Evolutionary conservation across 2,888 invertebrate genomes (phyloP), one percentile per base, ranked within the genome.

Genomic region (Tiphia femorata): DNA sequence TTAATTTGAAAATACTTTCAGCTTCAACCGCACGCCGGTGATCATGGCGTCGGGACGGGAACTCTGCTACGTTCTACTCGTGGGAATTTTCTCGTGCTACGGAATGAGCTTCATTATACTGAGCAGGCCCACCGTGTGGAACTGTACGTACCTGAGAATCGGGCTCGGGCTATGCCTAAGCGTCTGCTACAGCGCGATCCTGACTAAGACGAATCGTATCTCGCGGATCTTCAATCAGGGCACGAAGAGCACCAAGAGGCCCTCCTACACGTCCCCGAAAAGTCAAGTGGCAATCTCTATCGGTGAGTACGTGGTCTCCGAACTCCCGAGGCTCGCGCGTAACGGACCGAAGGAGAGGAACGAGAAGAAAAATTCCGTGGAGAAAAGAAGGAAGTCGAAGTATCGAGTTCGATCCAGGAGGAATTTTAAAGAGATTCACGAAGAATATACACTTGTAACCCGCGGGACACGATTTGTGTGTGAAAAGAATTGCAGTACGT

Each of bases 11-110:
- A 6, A 25, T 29, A 21, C 12, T 38, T 42, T 8, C 65, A 84
- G 84, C 54, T 84, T 77, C 67, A 85, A 85, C 65, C 84, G 84
- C 42, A 92, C 92, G 0, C 92, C 92, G 0, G 86, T 92, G 27
- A 91, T 92, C 58, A 92, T 92, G 87, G 93, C 93, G 1, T 91
- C 91, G 0, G 92, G 92, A 0, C 85, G 92, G 8, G 93, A 93
- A 75, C 84, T 93, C 6, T 92, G 92, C 80, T 92, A 92, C 79
- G 89, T 92, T 10, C 86, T 93, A 27, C 84, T 92, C n/a, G 84
- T 86, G 52, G 92, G 92, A 8, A 89, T 92, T 59, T 81, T 90
- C 17, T 85, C 89, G 46, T 91, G 91, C 71, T 93, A 92, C 77
- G 85, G 86, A 38, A 90, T 91, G 82, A 91, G 91, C 4, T 91